Percentiles rank a stretch among this genome's conserved stretches.
phyloP scores from a whole-genome alignment of 2,888 invertebrate species.

The Sycophila texana region DNA sequence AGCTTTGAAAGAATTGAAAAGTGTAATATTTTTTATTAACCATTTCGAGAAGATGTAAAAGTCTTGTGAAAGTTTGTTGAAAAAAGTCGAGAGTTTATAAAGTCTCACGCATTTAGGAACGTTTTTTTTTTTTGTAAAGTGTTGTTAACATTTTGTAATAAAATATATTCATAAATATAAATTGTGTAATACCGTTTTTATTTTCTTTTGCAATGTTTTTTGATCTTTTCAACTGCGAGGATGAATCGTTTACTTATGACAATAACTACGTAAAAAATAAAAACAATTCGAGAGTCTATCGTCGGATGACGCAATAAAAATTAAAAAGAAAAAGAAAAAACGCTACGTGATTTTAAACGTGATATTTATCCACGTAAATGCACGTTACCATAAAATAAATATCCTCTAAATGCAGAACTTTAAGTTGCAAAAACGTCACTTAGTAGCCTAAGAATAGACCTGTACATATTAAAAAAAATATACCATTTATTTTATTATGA shows the following conservation, averaged over 20 bases:
- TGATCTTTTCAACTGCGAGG: constrained; percentile 6
- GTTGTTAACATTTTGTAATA: too few species aligned
- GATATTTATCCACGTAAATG: too few species aligned
- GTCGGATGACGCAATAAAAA: too few species aligned
- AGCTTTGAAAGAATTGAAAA: neutral
- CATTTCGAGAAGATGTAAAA: constrained; percentile 10
- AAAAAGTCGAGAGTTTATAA: too few species aligned
- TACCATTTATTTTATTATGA: constrained; percentile 36
- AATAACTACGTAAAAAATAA: neutral
- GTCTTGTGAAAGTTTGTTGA: neutral
- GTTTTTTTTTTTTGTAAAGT: too few species aligned
- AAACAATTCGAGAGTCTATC: too few species aligned
- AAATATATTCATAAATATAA: neutral
- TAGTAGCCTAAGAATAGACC: too few species aligned
- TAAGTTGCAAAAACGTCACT: too few species aligned
- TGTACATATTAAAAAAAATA: neutral
- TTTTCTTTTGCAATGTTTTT: constrained; percentile 12
- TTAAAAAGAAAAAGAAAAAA: neutral
- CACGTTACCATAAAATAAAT: too few species aligned
- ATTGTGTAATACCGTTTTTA: neutral
- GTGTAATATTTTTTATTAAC: constrained; percentile 20
- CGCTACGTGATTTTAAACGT: too few species aligned
- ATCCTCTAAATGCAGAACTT: too few species aligned
- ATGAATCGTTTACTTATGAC: constrained; percentile 17
- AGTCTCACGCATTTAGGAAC: too few species aligned